These are phyloP conservation scores for Clusia tigrina DNA, from an alignment of 2,888 invertebrate genomes.

Conservation along the genomic window DNA sequence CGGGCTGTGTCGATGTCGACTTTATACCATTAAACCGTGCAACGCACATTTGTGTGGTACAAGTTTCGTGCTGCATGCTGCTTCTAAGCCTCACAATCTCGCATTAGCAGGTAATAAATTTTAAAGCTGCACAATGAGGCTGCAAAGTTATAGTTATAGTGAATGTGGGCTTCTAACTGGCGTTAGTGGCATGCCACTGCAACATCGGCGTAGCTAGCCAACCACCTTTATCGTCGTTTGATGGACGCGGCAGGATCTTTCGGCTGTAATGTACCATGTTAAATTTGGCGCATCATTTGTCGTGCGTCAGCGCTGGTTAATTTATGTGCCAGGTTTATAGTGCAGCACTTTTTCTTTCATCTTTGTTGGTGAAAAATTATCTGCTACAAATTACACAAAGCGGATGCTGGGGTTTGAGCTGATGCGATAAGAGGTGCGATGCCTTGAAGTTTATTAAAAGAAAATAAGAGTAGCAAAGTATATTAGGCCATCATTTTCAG, in stretches of 20 bases:
- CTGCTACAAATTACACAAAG: conserved; percentile 17
- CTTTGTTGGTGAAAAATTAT: conserved; percentile 23
- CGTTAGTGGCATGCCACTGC: background rate
- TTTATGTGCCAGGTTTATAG: conserved; percentile 29
- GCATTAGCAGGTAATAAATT: conserved; percentile 60
- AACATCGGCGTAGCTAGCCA: conserved; percentile 1
- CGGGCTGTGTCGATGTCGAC: conserved; percentile 7
- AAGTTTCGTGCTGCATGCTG: conserved; percentile 8
- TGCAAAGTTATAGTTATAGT: conserved; percentile 8
- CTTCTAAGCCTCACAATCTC: conserved; percentile 39
- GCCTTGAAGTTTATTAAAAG: background rate
- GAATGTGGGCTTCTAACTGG: conserved; percentile 6
- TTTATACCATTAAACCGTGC: background rate
- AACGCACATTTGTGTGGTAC: conserved; percentile 50
- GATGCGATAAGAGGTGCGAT: background rate
- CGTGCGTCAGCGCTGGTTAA: conserved; percentile 32
- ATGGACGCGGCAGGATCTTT: conserved; percentile 20
- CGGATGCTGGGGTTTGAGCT: background rate
- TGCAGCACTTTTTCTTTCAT: background rate
- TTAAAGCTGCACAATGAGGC: conserved; percentile 32
- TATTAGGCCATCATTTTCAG: background rate
- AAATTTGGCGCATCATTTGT: conserved; percentile 40
- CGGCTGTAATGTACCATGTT: conserved; percentile 9
- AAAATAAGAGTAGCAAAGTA: background rate
- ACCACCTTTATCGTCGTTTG: conserved; percentile 29